phyloP scores from a whole-genome alignment of 2,797 vertebrate species.

The Mus minutoides region DNA sequence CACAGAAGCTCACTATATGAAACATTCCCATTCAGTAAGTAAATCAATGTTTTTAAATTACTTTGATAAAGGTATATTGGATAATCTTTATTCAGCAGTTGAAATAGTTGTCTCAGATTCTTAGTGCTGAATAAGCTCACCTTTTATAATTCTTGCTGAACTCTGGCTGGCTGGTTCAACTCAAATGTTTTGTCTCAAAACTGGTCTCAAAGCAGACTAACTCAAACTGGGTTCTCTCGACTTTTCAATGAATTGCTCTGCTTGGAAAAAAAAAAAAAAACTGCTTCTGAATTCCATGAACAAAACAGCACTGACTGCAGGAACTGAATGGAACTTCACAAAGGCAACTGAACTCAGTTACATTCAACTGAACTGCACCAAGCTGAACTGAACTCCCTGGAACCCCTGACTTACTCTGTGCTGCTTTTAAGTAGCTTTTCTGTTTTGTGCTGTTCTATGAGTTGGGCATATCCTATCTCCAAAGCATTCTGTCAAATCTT shows the following conservation, averaged over 20 bases:
- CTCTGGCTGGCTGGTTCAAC: neutral
- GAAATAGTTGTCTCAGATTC: neutral
- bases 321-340: neutral
- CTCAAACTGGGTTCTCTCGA: neutral
- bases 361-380: neutral
- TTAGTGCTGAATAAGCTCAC: neutral
- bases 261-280: no score
- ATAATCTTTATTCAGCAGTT: neutral
- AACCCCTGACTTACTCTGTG: no score
- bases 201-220: neutral
- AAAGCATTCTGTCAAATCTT: neutral
- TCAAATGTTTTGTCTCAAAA: neutral
- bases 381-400: neutral
- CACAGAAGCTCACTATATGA: slow-evolving; percentile 31
- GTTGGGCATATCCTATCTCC: neutral
- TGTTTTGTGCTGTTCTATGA: neutral
- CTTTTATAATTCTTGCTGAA: neutral
- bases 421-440: neutral
- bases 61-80: neutral
- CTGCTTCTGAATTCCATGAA: neutral
- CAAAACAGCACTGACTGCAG: neutral
- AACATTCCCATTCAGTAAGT: slow-evolving; percentile 30
- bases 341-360: neutral
- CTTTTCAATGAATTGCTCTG: neutral
- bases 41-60: neutral